A percentile compares a stretch with the other conserved stretches of the same genome.
Evolutionary conservation across 1,140 invertebrate genomes (phyloP).

Genomic region (Trialeurodes vaporariorum): DNA sequence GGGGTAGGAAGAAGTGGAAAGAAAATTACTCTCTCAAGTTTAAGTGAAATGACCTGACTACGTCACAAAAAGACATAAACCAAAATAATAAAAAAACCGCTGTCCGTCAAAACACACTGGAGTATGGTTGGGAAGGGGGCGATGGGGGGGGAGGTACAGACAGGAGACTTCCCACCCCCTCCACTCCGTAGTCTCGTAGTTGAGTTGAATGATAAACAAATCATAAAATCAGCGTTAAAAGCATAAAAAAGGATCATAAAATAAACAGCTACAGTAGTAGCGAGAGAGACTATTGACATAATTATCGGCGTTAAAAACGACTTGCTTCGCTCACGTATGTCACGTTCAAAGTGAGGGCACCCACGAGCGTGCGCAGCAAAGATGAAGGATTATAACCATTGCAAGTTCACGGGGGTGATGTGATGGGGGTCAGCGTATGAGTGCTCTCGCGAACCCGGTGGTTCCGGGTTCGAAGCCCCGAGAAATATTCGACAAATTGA

Average conservation of each 20-base stretch:
- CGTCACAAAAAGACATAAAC: not conserved
- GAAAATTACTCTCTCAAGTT: not conserved
- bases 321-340: not conserved
- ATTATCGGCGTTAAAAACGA: not conserved
- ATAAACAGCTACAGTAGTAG: not conserved
- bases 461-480: not conserved
- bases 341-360: too few species aligned
- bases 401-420: too few species aligned
- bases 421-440: too few species aligned
- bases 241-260: not conserved
- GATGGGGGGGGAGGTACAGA: too few species aligned
- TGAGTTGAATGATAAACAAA: not conserved
- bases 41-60: not conserved
- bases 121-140: too few species aligned
- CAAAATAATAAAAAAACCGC: not conserved
- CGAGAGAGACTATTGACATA: not conserved
- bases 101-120: not conserved
- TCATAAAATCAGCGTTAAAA: constrained; percentile 1
- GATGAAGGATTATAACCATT: too few species aligned
- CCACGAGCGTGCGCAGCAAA: too few species aligned
- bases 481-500: too few species aligned
- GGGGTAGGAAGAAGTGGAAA: too few species aligned
- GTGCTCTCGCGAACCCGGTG: too few species aligned
- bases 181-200: not conserved
- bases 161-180: too few species aligned